Base-by-base conservation (phyloP, 30 jellyfish, hydroid and myxozoan species). In the Nemopilema nomurai region DNA sequence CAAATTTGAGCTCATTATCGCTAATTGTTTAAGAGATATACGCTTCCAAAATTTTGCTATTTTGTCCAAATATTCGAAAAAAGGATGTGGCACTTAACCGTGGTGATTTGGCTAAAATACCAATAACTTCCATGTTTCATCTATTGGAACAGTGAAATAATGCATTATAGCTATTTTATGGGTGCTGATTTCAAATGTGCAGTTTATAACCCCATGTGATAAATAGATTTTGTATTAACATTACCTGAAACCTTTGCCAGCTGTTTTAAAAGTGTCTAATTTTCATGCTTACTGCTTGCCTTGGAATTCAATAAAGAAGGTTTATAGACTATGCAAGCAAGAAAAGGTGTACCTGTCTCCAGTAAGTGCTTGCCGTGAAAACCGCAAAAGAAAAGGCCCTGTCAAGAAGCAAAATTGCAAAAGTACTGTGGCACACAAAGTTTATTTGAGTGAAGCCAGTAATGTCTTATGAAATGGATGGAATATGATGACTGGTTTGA, bases 321-420 rank as follows among this genome's bases (percentile, higher is more conserved):
- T 6, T 41, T 41, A 41, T 3, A 13, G 57, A 6, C 6, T 13
- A 41, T 41, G 57, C 13, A 41, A 41, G 13, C 57, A 41, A 6
- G 13, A 41, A 41, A 41, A 41, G 57, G 57, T n/a, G n/a, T 83
- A 90, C 97, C 97, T 90, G 50, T 90, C 97, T 69, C 97, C 91
- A 1, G 69, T 71, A 31, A 95, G 67, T 7, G 97, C 97, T 51
- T 90, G 90, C 21, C 95, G 53, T 76, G 92, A 76, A 65, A 90
- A 82, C 25, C 74, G 49, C 67, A 90, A 63, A 83, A 90, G 41
- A 74, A 90, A 90, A 9, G 92, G 89, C 21, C 96, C 96, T 41
- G 57, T 13, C 57, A 41, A 41, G 57, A 41, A 3, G 57, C 57
- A 41, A 41, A 13, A 13, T 41, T 13, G 57, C 57, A 41, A 3